Evolutionary conservation across 2,888 invertebrate species (phyloP).

Genomic region (Pedicia rivosa): DNA sequence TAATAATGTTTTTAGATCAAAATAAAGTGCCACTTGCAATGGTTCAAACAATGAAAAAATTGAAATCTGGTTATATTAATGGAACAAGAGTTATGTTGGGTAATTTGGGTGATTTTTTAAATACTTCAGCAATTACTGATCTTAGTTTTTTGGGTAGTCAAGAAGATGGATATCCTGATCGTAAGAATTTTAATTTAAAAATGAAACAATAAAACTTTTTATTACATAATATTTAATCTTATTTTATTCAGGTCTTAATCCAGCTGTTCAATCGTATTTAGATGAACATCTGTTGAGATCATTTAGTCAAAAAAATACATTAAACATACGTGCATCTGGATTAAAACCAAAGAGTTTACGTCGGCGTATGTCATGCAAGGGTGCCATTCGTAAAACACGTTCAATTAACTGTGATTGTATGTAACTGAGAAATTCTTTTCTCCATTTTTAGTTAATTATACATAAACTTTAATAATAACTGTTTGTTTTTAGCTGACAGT

Average conservation of each 20-base stretch:
- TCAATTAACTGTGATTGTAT: slow-evolving; percentile 84
- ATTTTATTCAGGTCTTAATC: slow-evolving; percentile 44
- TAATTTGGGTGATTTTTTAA: slow-evolving; percentile 86
- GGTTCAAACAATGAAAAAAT: slow-evolving; percentile 94
- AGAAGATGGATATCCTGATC: slow-evolving; percentile 81
- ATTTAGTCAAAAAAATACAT: slow-evolving; percentile 53
- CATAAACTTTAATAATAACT: too few relatives aligned
- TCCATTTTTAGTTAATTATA: neutral
- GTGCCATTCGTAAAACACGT: slow-evolving; percentile 84
- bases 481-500: slow-evolving; percentile 45
- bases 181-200: slow-evolving; percentile 31
- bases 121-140: slow-evolving; percentile 94
- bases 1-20: slow-evolving; percentile 47
- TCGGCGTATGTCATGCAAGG: slow-evolving; percentile 73
- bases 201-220: neutral
- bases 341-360: slow-evolving; percentile 40
- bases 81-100: slow-evolving; percentile 96
- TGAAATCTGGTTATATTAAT: slow-evolving; percentile 96
- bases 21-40: slow-evolving; percentile 85
- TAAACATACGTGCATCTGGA: slow-evolving; percentile 38
- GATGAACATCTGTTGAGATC: slow-evolving; percentile 74
- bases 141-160: slow-evolving; percentile 88
- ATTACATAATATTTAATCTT: too few relatives aligned
- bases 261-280: slow-evolving; percentile 71
- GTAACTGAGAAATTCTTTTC: neutral